Base-by-base conservation (phyloP, 1,140 invertebrate genomes). In the Calephelis nemesis region DNA sequence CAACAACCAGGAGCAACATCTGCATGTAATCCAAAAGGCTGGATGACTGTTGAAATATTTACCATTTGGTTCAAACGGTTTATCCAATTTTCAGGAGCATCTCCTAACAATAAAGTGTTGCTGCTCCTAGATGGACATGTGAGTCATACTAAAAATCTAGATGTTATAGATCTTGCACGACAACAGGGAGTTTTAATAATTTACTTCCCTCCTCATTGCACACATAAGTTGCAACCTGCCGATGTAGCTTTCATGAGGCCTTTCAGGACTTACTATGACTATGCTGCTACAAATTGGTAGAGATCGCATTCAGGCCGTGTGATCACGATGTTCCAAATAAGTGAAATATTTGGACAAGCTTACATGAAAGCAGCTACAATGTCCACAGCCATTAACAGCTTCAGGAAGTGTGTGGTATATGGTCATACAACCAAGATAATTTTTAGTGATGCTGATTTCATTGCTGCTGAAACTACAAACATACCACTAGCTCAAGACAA, bases 211-310 rank as follows among this genome's bases (percentile, higher is more conserved):
- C 82, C 82, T 10, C 84, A 90, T 68, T 88, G 84, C 50, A 88
- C 79, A 7, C 88, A 90, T 72, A 75, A 70, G 54, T 45, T 87
- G 4, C 88, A 91, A 66, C 85, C 82, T 5, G 52, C 81, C 47
- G 83, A 92, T 75, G 69, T 81, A 47, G 69, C 69, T 13, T 81
- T 90, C 68, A 87, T 89, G 76, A 81, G 74, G 62, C 83, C 87
- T 62, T 70, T 91, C 5, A 87, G 74, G 64, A 67, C 72, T 15
- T 87, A 86, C 71, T 85, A 87, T 70, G 70, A 74, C 54, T 65
- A 76, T 67, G 79, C 74, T 64, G n/a, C 39, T 62, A 40, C 67
- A 4, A 67, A 30, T 11, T 82, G 75, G 73, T 75, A 79, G 30
- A 70, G 30, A 30, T 30, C 30, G 4, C 30, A 30, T 30, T 2